Evolutionary conservation across 2,888 invertebrate genomes (phyloP), one percentile per base, ranked within the genome.

Genomic region (Eumerus sabulonum): DNA sequence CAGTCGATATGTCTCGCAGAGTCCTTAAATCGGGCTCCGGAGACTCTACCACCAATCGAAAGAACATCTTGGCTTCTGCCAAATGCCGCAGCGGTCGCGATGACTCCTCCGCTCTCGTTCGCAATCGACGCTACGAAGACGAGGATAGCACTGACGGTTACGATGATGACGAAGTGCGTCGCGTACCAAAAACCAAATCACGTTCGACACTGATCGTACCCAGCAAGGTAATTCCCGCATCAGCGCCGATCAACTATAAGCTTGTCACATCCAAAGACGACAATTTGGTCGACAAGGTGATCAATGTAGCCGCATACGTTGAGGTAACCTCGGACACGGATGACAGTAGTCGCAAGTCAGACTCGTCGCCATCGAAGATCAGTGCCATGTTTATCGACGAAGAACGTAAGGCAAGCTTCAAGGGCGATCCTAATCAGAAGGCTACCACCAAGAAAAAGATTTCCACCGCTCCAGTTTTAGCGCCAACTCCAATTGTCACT

Each of bases 51-150:
- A 82, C 85, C 12, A 96, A 96, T 87, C 91, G 96, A 60, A 94
- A 95, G 88, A 96, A 96, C 86, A 96, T 96, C 82, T 90, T 96
- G 59, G 95, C 96, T 17, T 96, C 95, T 53, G 95, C 96, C 0
- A 94, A 95, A 88, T 95, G 94, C 86, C 92, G 96, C 84, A 95
- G 95, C 86, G 96, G 95, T 7, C 91, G 93, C 83, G 94, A 94
- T 87, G 90, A 92, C 66, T 94, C 93, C 84, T 90, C 93, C 54
- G 94, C 93, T 47, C 92, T 94, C 50, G 90, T 94, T 82, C 92
- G 94, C 84, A 93, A 94, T 89, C 91, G 88, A n/a, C 83, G 83
- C 48, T 87, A 88, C 47, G 87, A 87, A 48, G 94, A 92, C 74
- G 93, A 93, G 85, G 92, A 92, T 50, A 89, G 89, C 73, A 88